phyloP scores from a whole-genome alignment of 2,113 vertebrate species.

The Ceyx margarethae region DNA sequence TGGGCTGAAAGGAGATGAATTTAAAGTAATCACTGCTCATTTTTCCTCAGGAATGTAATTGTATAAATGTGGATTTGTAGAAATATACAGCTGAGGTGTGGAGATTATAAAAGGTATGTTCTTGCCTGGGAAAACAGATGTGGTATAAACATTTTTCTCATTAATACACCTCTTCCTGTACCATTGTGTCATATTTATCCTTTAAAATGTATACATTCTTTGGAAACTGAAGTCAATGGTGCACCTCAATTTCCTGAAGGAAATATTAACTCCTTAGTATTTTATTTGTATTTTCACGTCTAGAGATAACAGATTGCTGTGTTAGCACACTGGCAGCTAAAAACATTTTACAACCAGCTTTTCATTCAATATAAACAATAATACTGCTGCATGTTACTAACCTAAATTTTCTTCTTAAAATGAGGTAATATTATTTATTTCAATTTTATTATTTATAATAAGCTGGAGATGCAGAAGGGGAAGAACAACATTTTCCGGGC shows the following conservation, averaged over 20 bases:
- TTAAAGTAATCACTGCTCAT: neutral
- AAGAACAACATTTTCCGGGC: neutral
- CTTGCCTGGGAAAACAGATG: neutral
- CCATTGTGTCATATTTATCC: neutral
- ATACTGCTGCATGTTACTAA: neutral
- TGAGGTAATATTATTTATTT: rapidly evolving
- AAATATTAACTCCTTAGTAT: neutral
- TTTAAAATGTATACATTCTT: neutral
- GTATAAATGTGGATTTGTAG: neutral
- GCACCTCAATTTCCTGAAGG: neutral
- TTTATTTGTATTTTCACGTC: neutral
- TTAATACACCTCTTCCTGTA: neutral
- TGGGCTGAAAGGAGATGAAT: neutral
- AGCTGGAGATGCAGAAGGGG: neutral
- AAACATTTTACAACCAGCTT: neutral
- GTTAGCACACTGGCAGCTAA: neutral
- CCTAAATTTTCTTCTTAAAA: neutral
- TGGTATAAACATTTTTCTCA: neutral
- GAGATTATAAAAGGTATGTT: neutral
- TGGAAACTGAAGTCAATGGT: neutral
- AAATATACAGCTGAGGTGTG: neutral
- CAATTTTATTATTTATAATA: neutral
- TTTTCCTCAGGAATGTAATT: neutral
- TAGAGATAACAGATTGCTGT: neutral
- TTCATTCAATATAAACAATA: neutral